Conservation (phyloP, 2,888 invertebrate genomes). For the Xanthorhoe designata region DNA sequence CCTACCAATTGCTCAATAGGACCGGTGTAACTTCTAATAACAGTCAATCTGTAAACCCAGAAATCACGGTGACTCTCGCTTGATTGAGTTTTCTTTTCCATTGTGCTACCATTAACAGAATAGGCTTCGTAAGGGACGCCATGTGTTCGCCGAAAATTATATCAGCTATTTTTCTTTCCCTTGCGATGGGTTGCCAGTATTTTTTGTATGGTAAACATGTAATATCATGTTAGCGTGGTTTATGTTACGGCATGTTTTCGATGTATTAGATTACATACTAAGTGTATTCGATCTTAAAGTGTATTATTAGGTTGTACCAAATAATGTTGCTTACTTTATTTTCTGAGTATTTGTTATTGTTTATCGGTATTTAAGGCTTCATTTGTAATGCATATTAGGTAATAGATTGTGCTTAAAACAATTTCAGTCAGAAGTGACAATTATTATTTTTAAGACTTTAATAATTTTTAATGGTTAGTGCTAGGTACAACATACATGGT, state of each 20-base stretch:
- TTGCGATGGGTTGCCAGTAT: conserved; percentile 35
- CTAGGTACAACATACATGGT: too few relatives aligned
- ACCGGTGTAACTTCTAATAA: neutral
- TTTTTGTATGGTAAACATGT: conserved; percentile 38
- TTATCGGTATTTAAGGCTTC: too few relatives aligned
- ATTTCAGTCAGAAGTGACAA: too few relatives aligned
- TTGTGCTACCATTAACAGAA: conserved; percentile 82
- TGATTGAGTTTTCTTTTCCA: conserved; percentile 84
- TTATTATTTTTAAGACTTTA: too few relatives aligned
- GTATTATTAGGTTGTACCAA: too few relatives aligned
- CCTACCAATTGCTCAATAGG: too few relatives aligned
- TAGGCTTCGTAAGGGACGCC: conserved; percentile 71
- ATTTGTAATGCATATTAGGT: too few relatives aligned
- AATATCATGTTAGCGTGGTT: conserved; percentile 27
- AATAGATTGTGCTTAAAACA: too few relatives aligned
- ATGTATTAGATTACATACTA: neutral
- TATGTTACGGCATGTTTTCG: conserved; percentile 19
- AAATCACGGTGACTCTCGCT: conserved; percentile 81
- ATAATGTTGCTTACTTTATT: neutral
- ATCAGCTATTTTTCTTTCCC: conserved; percentile 72
- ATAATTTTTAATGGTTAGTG: too few relatives aligned
- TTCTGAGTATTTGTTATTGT: too few relatives aligned
- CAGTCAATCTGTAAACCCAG: conserved; percentile 61
- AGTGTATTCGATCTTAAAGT: neutral
- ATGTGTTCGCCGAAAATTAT: conserved; percentile 78